Conservation (phyloP, 2,888 invertebrate genomes). For the Morpho helenor region DNA sequence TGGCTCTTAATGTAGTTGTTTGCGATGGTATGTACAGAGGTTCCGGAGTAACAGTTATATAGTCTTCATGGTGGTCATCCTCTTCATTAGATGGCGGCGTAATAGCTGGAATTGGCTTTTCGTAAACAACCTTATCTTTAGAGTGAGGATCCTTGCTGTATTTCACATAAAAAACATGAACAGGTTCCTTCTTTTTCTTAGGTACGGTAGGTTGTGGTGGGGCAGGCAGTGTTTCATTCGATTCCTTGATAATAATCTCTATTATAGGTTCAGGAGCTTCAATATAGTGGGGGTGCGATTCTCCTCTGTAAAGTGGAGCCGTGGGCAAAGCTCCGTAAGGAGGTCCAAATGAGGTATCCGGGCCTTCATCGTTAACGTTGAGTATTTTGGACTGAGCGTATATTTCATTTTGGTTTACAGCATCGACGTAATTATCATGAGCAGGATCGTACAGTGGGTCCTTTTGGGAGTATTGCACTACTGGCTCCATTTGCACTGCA, state of each 20-base stretch:
- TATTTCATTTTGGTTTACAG: conserved; percentile 66
- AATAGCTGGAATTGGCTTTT: conserved; percentile 88
- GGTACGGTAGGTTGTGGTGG: conserved; percentile 75
- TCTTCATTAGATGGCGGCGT: conserved; percentile 84
- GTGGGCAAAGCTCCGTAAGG: conserved; percentile 64
- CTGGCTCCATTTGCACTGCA: conserved; percentile 89
- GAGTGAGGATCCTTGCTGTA: conserved; percentile 91
- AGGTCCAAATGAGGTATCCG: conserved; percentile 69
- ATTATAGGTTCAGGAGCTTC: conserved; percentile 94
- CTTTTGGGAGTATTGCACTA: conserved; percentile 88
- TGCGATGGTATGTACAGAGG: conserved; percentile 76
- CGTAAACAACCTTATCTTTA: conserved; percentile 87
- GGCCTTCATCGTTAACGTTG: conserved; percentile 63
- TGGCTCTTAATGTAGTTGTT: conserved; percentile 89
- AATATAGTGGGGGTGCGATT: conserved; percentile 76
- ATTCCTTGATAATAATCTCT: conserved; percentile 94
- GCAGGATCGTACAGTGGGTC: conserved; percentile 86
- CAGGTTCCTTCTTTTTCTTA: conserved; percentile 86
- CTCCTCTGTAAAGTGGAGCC: conserved; percentile 71
- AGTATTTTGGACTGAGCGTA: conserved; percentile 72
- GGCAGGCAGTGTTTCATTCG: conserved; percentile 88
- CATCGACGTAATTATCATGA: conserved; percentile 69
- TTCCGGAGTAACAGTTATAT: conserved; percentile 76
- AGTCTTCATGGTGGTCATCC: conserved; percentile 78
- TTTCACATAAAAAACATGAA: conserved; percentile 94